A percentile compares a stretch with the other conserved stretches of the same genome.
These are phyloP conservation scores for Schizopygopsis malacanthus DNA, from an alignment of 2,797 vertebrate genomes.

Conservation along the genomic window DNA sequence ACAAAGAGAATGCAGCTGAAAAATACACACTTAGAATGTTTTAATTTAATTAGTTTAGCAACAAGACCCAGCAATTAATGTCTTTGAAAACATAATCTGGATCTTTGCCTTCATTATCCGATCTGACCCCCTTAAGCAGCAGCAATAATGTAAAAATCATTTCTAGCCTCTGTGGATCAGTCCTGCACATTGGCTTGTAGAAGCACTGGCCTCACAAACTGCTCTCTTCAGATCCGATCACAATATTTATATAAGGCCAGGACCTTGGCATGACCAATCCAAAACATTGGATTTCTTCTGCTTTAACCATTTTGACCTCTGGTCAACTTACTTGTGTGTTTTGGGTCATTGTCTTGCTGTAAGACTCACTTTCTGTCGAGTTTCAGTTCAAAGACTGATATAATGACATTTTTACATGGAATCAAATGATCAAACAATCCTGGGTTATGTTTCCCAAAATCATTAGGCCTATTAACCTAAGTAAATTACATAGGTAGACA, in stretches of 20 bases:
- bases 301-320: background rate
- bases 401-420: background rate
- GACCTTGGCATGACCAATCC: background rate
- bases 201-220: background rate
- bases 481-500: background rate
- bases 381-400: background rate
- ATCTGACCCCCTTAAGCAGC: background rate
- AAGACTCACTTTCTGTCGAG: background rate
- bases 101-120: too few species aligned
- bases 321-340: background rate
- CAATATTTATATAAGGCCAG: background rate
- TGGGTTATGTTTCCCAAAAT: background rate
- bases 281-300: background rate
- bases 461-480: background rate
- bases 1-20: too few species aligned
- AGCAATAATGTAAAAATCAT: background rate
- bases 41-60: too few species aligned
- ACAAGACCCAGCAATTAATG: too few species aligned
- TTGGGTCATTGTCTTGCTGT: background rate
- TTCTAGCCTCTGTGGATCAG: background rate
- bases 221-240: background rate
- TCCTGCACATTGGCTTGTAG: background rate
- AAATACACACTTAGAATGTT: too few species aligned
- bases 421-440: background rate
- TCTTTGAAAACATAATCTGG: too few species aligned